These are phyloP conservation scores for Nomada ruficornis DNA, from an alignment of 2,888 invertebrate genomes.

Conservation along the genomic window DNA sequence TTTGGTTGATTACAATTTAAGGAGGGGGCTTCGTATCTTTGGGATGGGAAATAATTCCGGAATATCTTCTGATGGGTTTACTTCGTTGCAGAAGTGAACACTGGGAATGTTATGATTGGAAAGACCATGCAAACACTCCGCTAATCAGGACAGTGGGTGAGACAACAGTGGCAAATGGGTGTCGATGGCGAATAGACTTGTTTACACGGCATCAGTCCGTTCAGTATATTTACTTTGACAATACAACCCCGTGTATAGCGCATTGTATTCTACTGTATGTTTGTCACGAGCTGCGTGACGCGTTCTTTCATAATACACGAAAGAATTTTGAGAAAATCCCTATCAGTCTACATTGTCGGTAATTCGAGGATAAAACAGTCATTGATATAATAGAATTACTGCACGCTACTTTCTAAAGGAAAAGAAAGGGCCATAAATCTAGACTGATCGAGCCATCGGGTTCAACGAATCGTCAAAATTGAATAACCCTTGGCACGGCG, in stretches of 20 bases:
- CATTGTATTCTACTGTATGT: too few species aligned
- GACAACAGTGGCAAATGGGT: not conserved
- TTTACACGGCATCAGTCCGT: slow-evolving; percentile 9
- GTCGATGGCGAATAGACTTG: not conserved
- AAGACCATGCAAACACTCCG: not conserved
- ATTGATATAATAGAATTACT: not conserved
- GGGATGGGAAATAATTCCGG: not conserved
- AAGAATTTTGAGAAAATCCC: too few species aligned
- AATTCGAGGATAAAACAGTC: not conserved
- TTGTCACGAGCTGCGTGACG: not conserved
- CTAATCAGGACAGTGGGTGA: slow-evolving; percentile 5
- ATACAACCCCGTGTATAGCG: not conserved
- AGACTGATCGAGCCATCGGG: slow-evolving; percentile 19
- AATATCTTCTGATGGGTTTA: not conserved
- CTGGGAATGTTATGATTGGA: not conserved
- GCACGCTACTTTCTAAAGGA: not conserved
- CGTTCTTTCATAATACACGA: not conserved
- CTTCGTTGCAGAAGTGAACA: too few species aligned
- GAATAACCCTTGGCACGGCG: slow-evolving; percentile 48
- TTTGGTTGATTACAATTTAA: not conserved
- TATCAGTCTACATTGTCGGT: not conserved
- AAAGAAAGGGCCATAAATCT: not conserved
- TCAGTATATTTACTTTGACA: slow-evolving; percentile 18
- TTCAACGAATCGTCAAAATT: slow-evolving; percentile 51
- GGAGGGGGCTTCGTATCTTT: not conserved